These are phyloP conservation scores for Lacerta viridis DNA, from an alignment of 2,797 vertebrate genomes.

Conservation along the genomic window DNA sequence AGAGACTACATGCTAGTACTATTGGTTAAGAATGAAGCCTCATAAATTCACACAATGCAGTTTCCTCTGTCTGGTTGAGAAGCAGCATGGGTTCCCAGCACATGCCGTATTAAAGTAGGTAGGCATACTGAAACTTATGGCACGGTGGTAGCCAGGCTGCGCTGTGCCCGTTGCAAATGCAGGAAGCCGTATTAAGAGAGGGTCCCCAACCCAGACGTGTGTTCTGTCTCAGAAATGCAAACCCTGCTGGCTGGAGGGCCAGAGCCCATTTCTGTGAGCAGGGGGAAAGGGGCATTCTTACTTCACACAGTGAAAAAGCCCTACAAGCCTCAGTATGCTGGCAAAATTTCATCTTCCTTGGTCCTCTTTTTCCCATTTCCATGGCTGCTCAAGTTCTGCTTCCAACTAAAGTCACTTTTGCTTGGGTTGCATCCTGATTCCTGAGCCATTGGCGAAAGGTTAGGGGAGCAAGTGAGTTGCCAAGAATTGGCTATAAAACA, in stretches of 20 bases:
- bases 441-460: constrained; percentile 31
- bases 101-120: constrained; percentile 13
- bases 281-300: background rate
- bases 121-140: background rate
- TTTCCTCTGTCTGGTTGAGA: background rate
- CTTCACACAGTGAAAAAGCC: background rate
- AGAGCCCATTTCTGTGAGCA: background rate
- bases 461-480: background rate
- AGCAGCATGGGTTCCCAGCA: background rate
- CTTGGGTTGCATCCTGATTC: background rate
- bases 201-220: background rate
- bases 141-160: background rate
- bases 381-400: background rate
- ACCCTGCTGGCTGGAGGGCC: background rate
- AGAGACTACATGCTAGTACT: no score
- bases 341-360: background rate
- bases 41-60: background rate
- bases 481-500: constrained; percentile 31
- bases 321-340: background rate
- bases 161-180: background rate
- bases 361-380: background rate
- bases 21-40: background rate
- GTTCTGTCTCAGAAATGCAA: constrained; percentile 19
- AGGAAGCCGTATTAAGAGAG: background rate
- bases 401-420: background rate